Evolutionary conservation across 1,140 invertebrate species (phyloP).

Genomic region (Piezodorus guildinii): DNA sequence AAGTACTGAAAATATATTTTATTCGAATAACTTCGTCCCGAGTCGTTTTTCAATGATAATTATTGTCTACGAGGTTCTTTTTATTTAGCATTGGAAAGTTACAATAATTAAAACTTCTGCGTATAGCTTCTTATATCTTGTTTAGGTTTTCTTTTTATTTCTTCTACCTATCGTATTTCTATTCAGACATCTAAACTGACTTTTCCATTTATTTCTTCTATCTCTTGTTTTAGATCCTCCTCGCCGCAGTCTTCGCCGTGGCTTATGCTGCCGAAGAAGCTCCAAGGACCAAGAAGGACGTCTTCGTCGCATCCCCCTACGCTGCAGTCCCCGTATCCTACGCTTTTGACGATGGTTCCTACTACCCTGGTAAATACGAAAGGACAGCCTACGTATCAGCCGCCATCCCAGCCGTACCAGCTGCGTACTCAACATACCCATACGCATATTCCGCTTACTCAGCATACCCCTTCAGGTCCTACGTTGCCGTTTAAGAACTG

Average conservation of each 20-base stretch:
- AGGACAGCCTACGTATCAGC: background rate
- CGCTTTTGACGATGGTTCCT: constrained; percentile 25
- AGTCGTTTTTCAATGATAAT: too few species aligned
- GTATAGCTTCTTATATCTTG: too few species aligned
- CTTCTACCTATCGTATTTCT: too few species aligned
- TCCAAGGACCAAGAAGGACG: constrained; percentile 1
- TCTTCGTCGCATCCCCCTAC: background rate
- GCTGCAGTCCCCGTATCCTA: background rate
- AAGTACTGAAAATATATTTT: too few species aligned
- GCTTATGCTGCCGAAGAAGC: constrained; percentile 6
- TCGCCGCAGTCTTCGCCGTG: background rate
- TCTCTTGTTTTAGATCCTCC: background rate
- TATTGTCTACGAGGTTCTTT: too few species aligned
- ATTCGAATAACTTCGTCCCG: too few species aligned
- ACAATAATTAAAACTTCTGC: too few species aligned
- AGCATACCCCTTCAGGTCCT: constrained; percentile 10
- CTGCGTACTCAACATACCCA: background rate
- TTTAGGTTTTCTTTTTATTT: too few species aligned
- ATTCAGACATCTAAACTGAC: too few species aligned
- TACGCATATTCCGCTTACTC: constrained; percentile 20
- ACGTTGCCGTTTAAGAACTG: too few species aligned
- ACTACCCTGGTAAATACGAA: constrained; percentile 30
- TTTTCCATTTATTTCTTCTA: too few species aligned
- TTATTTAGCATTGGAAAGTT: too few species aligned
- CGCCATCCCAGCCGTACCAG: background rate